Base-by-base conservation (phyloP, 2,797 vertebrate species). In the Ciconia nigra region DNA sequence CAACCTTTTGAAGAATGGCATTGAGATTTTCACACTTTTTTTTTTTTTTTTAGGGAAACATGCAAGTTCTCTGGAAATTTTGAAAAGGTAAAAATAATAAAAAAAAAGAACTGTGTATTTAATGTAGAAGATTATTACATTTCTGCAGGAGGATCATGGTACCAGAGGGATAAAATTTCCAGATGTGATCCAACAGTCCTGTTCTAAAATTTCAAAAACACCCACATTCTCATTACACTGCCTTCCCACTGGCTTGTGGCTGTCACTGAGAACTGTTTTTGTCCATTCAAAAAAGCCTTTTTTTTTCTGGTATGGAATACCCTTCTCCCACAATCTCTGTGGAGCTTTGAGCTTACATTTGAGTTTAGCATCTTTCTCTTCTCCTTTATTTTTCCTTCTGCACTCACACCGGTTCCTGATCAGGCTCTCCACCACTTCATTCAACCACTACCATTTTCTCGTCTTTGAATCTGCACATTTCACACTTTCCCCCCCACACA, bases 231-330 rank as follows among this genome's bases (percentile, higher is more conserved):
- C 28, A 25, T 70, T 66, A 47, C 3, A 7, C 3, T 51, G 24
- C 9, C 22, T 69, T 54, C 28, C 7, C 35, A 33, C 13, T 39
- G 37, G 10, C 28, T 80, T 81, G 24, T 33, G 66, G 5, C 28
- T 84, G 10, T 61, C 24, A 46, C 10, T 7, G 13, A 63, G 17
- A 59, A 74, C 7, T 33, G 3, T 0, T 37, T 72, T 79, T 51
- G 24, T 18, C 13, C 0, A 29, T 63, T 70, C 1, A 42, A 46
- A 42, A 55, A 24, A 10, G 2, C 0, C 1, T 39, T 61, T 9
- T 42, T 55, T 52, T 51, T 87, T 37, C 8, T 83, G 3, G 35
- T 9, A 24, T 1, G 4, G 22, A 66, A 77, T 55, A 33, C 1
- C 9, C 10, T 66, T 88, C 8, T 73, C 26, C 83, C 33, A 61